Base-by-base conservation (phyloP, 2,888 invertebrate genomes). In the Sesia bembeciformis region DNA sequence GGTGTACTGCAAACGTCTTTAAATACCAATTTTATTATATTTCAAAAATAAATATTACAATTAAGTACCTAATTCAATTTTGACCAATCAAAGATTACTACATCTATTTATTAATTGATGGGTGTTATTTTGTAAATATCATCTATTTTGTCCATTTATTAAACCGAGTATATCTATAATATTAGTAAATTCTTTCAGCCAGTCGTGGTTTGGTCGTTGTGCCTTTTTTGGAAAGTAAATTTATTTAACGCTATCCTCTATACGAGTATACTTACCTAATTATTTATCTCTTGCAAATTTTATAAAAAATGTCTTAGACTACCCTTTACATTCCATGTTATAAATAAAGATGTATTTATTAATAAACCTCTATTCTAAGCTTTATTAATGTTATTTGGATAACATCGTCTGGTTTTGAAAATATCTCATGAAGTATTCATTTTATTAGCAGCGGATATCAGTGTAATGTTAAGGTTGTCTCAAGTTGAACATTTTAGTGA, bases 141-240 rank as follows among this genome's bases (percentile, higher is more conserved):
- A 23, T 23, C 23, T 46, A 46, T 4, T 46, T 46, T 46, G 8
- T 46, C 46, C n/a, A 46, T 46, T 46, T 46, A 46, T 46, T 6
- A 46, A 46, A 8, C 8, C 23, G n/a, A 46, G 3, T 46, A 7
- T 46, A 4, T 46, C n/a, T 42, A 43, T 43, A 43, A 7, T n/a
- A 3, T 46, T 8, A 8, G 8, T 46, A 8, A 5, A 4, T 4
- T 46, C 8, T 46, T 46, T 23, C 46, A 46, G 8, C 46, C 46
- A 46, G n/a, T 46, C 5, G 46, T 23, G 46, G 39, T 66, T 68
- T 67, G 62, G 66, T 78, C 72, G 67, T 72, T 70, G 81, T 81
- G 81, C 81, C 80, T 81, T 81, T 68, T 72, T 80, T 73, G 58
- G 65, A 69, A 70, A 68, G 46, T 4, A 46, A 46, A 46, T 46